Base-by-base conservation (phyloP, 2,888 invertebrate species). In the Ophion ventricosus region DNA sequence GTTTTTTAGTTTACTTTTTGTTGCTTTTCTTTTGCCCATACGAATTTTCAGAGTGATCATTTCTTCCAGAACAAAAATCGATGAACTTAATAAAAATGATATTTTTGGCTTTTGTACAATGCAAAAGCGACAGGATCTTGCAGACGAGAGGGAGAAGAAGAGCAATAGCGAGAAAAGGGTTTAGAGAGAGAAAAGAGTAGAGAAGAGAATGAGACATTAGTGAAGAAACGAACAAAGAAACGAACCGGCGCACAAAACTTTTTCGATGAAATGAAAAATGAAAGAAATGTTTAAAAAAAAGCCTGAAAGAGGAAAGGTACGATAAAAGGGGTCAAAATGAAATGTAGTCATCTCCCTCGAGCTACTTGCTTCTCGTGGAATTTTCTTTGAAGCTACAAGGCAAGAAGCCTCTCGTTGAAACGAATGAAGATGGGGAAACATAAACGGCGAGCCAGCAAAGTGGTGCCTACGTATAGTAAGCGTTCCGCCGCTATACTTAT, bases 381-480 rank as follows among this genome's bases (percentile, higher is more conserved):
- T 77, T 73, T 77, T 82, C 69, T 74, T 82, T 69, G 67, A 80
- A 75, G 69, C 75, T 63, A 57, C 73, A 54, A 26, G 11, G 61
- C 40, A 75, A 69, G 69, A 74, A 63, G 72, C 35, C 72, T 73
- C 74, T 73, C 49, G 74, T 81, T 64, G 80, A 80, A 78, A 80
- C 63, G 80, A 84, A 80, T 69, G 83, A 84, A 77, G 80, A 84
- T 84, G 80, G 80, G 80, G 40, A 64, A 79, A 56, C 73, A 49
- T 81, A 81, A 81, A 78, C 57, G 84, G 81, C 64, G 49, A 74
- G 67, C 74, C 73, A 74, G 73, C 69, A 81, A 80, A 81, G 78
- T 81, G 80, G 72, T 63, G 63, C 26, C 59, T 59, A 67, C 69
- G 64, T 74, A 54, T 49, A 64, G 74, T 35, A 75, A 40, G 29